Evolutionary conservation across 2,888 invertebrate genomes (phyloP).

Genomic region (Lithophane ornitopus): DNA sequence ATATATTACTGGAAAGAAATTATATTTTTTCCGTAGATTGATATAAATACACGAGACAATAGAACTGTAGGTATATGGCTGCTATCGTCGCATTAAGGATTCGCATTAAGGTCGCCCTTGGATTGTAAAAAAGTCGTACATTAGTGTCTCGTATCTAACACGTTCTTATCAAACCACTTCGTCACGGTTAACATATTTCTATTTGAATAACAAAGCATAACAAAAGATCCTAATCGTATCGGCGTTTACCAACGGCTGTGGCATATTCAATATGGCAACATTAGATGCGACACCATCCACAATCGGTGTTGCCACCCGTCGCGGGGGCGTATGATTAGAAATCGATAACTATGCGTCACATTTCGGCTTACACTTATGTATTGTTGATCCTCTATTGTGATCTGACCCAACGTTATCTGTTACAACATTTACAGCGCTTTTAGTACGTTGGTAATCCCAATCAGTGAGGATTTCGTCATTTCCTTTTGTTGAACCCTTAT

Average conservation of each 20-base stretch:
- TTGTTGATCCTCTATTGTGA: slow-evolving; percentile 83
- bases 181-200: slow-evolving; percentile 47
- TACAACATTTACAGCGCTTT: slow-evolving; percentile 75
- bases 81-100: slow-evolving; percentile 16
- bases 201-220: slow-evolving; percentile 61
- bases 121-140: slow-evolving; percentile 10
- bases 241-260: slow-evolving; percentile 55
- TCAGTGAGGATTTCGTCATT: slow-evolving; percentile 82
- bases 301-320: slow-evolving; percentile 59
- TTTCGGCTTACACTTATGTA: slow-evolving; percentile 79
- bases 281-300: slow-evolving; percentile 67
- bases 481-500: slow-evolving; percentile 75
- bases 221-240: slow-evolving; percentile 64
- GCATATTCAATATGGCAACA: slow-evolving; percentile 65
- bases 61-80: slow-evolving; percentile 1
- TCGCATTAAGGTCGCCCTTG: not conserved
- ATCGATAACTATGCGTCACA: slow-evolving; percentile 88
- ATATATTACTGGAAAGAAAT: slow-evolving; percentile 13
- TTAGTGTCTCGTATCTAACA: slow-evolving; percentile 10
- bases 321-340: slow-evolving; percentile 87
- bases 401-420: slow-evolving; percentile 80
- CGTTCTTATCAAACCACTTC: slow-evolving; percentile 32
- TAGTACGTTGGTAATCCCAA: slow-evolving; percentile 85
- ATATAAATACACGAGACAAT: slow-evolving; percentile 25
- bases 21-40: slow-evolving; percentile 20